Conservation (phyloP, 2,113 vertebrate genomes). For the Gymnarchus niloticus region DNA sequence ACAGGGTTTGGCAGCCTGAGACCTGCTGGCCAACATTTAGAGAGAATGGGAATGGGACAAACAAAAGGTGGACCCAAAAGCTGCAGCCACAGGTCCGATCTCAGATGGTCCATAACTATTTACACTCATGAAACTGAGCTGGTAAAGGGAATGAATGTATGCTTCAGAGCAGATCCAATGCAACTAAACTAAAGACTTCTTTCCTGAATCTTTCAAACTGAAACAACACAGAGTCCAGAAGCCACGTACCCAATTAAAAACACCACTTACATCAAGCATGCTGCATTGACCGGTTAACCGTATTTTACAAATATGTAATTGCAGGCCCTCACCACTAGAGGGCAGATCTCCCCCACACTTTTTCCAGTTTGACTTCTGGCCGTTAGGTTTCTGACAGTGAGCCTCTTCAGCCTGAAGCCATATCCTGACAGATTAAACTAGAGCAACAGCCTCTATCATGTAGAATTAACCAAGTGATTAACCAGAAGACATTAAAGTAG, state of each 20-base stretch:
- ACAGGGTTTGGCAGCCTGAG: background rate
- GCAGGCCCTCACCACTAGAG: background rate
- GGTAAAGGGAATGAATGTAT: background rate
- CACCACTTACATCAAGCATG: background rate
- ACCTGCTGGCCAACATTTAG: background rate
- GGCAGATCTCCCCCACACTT: background rate
- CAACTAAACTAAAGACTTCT: background rate
- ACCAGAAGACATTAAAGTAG: too few relatives aligned
- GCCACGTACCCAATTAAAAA: background rate
- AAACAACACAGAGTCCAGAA: background rate
- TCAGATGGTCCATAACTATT: background rate
- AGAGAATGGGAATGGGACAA: background rate
- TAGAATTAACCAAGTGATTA: background rate
- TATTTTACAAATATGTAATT: background rate
- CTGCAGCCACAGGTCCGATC: background rate
- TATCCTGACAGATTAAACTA: background rate
- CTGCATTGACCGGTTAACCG: background rate
- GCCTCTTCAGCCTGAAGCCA: background rate
- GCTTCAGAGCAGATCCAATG: background rate
- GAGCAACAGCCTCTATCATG: background rate
- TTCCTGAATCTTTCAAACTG: background rate
- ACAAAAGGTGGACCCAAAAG: conserved; percentile 15
- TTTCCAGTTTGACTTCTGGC: background rate
- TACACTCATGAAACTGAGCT: background rate
- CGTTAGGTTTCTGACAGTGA: background rate